Evolutionary conservation across 2,113 vertebrate genomes (phyloP).

Genomic region (Mystacornis crossleyi): DNA sequence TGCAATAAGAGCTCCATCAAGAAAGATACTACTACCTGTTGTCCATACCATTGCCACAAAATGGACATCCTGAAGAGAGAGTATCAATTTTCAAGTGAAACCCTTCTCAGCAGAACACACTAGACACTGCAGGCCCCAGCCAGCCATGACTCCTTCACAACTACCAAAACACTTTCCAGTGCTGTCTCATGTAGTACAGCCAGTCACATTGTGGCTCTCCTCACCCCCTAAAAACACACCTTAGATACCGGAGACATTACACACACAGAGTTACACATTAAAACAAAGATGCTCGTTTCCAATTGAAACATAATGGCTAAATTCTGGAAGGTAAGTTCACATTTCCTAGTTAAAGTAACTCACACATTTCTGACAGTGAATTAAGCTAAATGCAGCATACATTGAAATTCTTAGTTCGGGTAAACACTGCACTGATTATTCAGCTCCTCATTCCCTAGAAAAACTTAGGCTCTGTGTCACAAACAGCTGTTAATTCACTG

Average conservation of each 20-base stretch:
- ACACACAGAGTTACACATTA: neutral
- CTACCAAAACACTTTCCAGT: fast-evolving
- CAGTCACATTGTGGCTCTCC: neutral
- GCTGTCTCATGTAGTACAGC: neutral
- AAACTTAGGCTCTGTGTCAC: neutral
- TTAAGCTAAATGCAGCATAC: neutral
- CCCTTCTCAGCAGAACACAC: neutral
- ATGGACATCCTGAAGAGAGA: neutral
- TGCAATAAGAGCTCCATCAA: neutral
- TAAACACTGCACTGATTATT: neutral
- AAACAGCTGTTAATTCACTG: neutral
- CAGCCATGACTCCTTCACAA: neutral
- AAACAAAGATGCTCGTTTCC: neutral
- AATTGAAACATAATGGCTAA: neutral
- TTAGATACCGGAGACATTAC: neutral
- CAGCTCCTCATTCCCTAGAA: neutral
- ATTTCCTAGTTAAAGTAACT: neutral
- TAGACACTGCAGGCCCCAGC: neutral
- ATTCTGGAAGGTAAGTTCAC: neutral
- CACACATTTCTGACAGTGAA: neutral
- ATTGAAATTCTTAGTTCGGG: neutral
- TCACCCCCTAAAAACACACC: neutral
- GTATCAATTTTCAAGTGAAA: neutral
- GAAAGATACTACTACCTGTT: neutral
- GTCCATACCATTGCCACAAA: neutral